Evolutionary conservation across 2,113 vertebrate genomes (phyloP).

Genomic region (Sigmodon hispidus): DNA sequence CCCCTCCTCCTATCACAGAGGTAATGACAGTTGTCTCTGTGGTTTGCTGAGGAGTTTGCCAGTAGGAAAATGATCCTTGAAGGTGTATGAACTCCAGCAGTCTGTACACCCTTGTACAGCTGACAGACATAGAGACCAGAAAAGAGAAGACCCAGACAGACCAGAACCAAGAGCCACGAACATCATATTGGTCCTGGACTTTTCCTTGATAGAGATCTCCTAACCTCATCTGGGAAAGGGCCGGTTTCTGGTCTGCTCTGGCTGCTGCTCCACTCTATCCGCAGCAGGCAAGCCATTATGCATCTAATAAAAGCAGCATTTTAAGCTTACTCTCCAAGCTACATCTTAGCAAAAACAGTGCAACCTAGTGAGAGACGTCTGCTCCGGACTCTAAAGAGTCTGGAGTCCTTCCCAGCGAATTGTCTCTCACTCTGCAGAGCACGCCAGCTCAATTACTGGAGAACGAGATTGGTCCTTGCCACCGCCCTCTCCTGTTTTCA

Average conservation of each 20-base stretch:
- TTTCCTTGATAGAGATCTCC: not conserved
- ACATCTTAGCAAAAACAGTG: accelerated
- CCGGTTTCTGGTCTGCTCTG: not conserved
- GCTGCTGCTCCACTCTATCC: not conserved
- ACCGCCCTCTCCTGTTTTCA: not conserved
- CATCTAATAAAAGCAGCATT: not conserved
- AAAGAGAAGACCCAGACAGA: not conserved
- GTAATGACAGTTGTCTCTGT: not conserved
- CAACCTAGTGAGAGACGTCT: not conserved
- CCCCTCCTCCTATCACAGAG: not conserved
- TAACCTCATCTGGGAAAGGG: not conserved
- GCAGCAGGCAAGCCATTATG: not conserved
- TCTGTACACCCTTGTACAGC: not conserved
- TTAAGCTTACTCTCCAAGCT: not conserved
- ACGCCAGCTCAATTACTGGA: not conserved
- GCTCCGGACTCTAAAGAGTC: not conserved
- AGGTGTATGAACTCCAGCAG: not conserved
- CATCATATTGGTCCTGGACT: not conserved
- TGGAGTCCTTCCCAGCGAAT: not conserved
- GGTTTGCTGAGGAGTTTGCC: not conserved
- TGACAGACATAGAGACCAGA: not conserved
- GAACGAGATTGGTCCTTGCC: not conserved
- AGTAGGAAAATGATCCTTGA: not conserved
- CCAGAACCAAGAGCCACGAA: not conserved
- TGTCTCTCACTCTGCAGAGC: not conserved